Evolutionary conservation across 2,113 vertebrate genomes (phyloP).

Genomic region (Ictalurus punctatus): DNA sequence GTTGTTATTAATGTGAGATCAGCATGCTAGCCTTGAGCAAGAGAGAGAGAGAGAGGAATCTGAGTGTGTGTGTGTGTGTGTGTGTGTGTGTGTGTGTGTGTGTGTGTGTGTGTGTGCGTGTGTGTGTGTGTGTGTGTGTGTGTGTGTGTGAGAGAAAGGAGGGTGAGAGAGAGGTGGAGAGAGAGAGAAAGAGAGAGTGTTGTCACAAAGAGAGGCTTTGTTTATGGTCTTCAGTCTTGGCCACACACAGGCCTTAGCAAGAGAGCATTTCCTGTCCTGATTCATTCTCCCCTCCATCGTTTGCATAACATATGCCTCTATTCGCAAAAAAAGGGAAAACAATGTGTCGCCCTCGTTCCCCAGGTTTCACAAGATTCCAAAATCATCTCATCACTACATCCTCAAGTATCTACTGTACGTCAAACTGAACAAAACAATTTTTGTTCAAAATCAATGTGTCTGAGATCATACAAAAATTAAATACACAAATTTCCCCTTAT

Average conservation of each 20-base stretch:
- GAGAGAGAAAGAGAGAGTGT: slow-evolving; percentile 40
- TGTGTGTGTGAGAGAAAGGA: slow-evolving; percentile 39
- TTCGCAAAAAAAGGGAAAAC: slow-evolving; percentile 50
- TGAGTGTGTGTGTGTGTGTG: not conserved
- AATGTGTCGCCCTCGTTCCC: not conserved
- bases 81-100: not conserved
- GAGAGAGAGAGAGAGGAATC: slow-evolving; percentile 34
- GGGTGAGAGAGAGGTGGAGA: slow-evolving; percentile 43
- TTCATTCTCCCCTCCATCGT: slow-evolving; percentile 62
- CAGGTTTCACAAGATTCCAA: slow-evolving; percentile 29
- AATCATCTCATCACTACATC: slow-evolving; percentile 14
- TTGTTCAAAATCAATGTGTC: too few relatives aligned
- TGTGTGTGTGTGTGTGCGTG: too few relatives aligned
- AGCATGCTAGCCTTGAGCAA: slow-evolving; percentile 28
- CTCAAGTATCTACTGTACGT: not conserved
- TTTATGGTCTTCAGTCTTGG: slow-evolving; percentile 71
- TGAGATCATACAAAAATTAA: not conserved
- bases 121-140: too few relatives aligned
- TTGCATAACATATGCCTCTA: slow-evolving; percentile 65
- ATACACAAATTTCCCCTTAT: too few relatives aligned
- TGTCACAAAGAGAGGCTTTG: slow-evolving; percentile 70
- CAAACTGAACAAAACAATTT: not conserved
- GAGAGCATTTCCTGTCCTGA: slow-evolving; percentile 75
- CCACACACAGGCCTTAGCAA: slow-evolving; percentile 70
- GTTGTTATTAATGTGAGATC: slow-evolving; percentile 56